phyloP scores from a whole-genome alignment of 2,888 invertebrate genomes.

The Sminthurinus aureus region DNA sequence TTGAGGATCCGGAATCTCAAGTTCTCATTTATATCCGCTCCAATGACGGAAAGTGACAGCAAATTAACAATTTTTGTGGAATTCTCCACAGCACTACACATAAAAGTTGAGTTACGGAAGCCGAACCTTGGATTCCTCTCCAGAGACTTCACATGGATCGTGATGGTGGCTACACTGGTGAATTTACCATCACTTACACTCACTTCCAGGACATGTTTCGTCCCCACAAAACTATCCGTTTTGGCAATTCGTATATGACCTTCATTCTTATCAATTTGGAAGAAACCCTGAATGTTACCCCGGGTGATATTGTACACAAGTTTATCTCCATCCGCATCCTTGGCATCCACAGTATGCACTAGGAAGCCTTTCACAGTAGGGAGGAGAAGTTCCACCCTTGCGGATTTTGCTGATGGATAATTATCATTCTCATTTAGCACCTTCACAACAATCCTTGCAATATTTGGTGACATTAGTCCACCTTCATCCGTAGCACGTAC shows the following conservation, averaged over 20 bases:
- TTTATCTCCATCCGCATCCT: conserved; percentile 57
- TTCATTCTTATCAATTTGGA: conserved; percentile 73
- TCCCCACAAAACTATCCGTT: conserved; percentile 70
- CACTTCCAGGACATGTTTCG: conserved; percentile 74
- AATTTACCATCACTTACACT: conserved; percentile 87
- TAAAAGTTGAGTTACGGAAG: conserved; percentile 82
- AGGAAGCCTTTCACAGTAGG: conserved; percentile 56
- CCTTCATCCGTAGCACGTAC: conserved; percentile 87
- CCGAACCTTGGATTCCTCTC: conserved; percentile 78
- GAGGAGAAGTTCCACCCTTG: conserved; percentile 56
- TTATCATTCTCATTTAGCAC: conserved; percentile 65
- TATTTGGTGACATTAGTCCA: conserved; percentile 77
- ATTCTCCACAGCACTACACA: conserved; percentile 84
- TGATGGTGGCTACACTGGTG: conserved; percentile 75
- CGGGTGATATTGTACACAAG: conserved; percentile 82
- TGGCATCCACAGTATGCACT: conserved; percentile 54
- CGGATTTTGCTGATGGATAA: conserved; percentile 48
- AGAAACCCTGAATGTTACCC: conserved; percentile 78
- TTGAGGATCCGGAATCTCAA: conserved; percentile 86
- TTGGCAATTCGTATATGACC: conserved; percentile 74
- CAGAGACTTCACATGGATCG: conserved; percentile 72
- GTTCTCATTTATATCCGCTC: conserved; percentile 86
- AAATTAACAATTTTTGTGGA: conserved; percentile 81
- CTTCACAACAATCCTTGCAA: conserved; percentile 79
- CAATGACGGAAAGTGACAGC: conserved; percentile 86